Evolutionary conservation across 2,797 vertebrate species (phyloP).

Genomic region (Epinephelus awoara): DNA sequence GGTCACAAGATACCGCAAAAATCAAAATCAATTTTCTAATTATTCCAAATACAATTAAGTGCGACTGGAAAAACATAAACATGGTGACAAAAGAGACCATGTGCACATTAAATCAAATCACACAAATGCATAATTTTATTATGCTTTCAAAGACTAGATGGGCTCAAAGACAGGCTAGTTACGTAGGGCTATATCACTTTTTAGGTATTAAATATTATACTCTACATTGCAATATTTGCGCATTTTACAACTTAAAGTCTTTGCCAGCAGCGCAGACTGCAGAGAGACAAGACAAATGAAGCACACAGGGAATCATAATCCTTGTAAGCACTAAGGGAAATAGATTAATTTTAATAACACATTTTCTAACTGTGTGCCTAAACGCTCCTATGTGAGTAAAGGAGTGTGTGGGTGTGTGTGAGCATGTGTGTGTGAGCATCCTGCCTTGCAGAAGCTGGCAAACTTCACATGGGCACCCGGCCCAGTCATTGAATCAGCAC

Average conservation of each 20-base stretch:
- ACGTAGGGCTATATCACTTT: not conserved
- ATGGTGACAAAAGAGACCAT: conserved; percentile 28
- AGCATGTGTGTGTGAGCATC: conserved; percentile 36
- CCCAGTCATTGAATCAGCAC: conserved; percentile 82
- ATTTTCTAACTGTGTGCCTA: not conserved
- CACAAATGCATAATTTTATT: conserved; percentile 18
- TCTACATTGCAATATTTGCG: not conserved
- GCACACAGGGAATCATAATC: not conserved
- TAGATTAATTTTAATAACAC: not conserved
- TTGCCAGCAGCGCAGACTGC: not conserved
- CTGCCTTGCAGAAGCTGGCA: conserved; percentile 57
- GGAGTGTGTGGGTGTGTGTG: conserved; percentile 23
- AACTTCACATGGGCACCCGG: conserved; percentile 70
- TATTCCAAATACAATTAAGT: conserved; percentile 64
- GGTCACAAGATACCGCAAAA: conserved; percentile 56
- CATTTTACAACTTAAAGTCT: not conserved
- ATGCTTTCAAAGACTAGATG: conserved; percentile 8
- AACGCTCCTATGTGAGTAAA: not conserved
- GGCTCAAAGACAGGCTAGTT: not conserved
- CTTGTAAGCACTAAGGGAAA: not conserved
- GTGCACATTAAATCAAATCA: conserved; percentile 40
- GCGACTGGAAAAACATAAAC: conserved; percentile 11
- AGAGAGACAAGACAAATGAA: not conserved
- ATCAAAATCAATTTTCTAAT: conserved; percentile 33
- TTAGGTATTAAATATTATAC: not conserved